Evolutionary conservation across 2,888 invertebrate genomes (phyloP), one percentile per base, ranked within the genome.

Genomic region (Drosophila subsilvestris): DNA sequence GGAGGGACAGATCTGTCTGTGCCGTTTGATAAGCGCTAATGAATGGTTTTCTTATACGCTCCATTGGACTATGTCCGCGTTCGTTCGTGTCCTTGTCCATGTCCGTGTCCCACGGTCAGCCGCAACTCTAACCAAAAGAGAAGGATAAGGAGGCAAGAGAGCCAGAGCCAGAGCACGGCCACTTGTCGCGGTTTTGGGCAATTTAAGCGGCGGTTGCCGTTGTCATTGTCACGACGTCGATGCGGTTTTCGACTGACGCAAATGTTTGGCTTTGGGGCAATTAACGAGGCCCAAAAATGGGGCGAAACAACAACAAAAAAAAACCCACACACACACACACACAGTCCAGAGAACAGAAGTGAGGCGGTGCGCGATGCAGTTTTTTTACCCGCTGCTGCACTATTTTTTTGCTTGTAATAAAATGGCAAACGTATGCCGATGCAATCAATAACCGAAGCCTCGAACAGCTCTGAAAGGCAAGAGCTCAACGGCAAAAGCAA

Each of bases 191-290:
- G 89, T 87, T 79, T 86, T 75, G 58, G 88, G 74, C 79, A 87
- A 88, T 87, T 87, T 88, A 87, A 80, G 87, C 85, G 88, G 84
- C 77, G 82, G 88, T 87, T 76, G 79, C 74, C 76, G 74, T 80
- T 80, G 78, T 82, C 85, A 71, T 87, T 66, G 79, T 58, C 71
- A 76, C 75, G 72, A 70, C 79, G 76, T 44, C 67, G 66, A 56
- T 65, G 72, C 50, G 77, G 70, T 80, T 78, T 37, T 80, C 55
- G 68, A 48, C 75, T 74, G 88, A 77, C 77, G 80, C 86, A 85
- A 87, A 88, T 86, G 86, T 89, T 89, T 86, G 89, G 84, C 83
- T 89, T 86, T 86, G 74, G 74, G 79, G 83, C 86, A 88, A 86
- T 86, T 86, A 86, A 86, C 85, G 80, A 77, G 74, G 74, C 74